A percentile compares a stretch with the other conserved stretches of the same genome.
These are phyloP conservation scores for Himalopsyche anomala DNA, from an alignment of 2,888 invertebrate genomes.

Conservation along the genomic window DNA sequence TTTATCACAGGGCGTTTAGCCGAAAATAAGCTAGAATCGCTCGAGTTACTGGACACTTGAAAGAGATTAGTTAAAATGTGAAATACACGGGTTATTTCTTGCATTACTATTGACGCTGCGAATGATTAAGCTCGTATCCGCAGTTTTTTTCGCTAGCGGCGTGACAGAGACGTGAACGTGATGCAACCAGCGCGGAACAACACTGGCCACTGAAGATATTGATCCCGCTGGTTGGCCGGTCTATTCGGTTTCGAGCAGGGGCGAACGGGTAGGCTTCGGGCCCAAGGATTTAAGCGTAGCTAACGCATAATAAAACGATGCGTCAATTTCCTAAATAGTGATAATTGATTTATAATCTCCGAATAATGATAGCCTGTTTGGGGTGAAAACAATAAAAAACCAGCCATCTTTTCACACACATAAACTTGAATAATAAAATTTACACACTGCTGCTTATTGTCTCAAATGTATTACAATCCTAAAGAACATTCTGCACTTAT, in stretches of 20 bases:
- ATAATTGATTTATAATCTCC: neutral
- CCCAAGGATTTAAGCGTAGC: slow-evolving; percentile 9
- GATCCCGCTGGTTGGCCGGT: slow-evolving; percentile 40
- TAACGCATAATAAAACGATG: neutral
- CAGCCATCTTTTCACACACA: too few relatives aligned
- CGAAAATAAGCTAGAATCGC: neutral
- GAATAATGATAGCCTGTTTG: too few relatives aligned
- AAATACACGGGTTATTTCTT: neutral
- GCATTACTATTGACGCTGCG: slow-evolving; percentile 39
- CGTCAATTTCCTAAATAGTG: neutral
- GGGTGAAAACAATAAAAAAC: too few relatives aligned
- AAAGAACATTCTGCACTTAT: too few relatives aligned
- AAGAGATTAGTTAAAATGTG: neutral
- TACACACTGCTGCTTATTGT: too few relatives aligned
- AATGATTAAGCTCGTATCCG: neutral
- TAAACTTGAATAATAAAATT: too few relatives aligned
- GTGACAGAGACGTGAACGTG: slow-evolving; percentile 9
- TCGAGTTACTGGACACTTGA: neutral
- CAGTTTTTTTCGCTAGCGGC: slow-evolving; percentile 32
- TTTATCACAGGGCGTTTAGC: slow-evolving; percentile 35
- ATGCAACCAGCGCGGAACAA: slow-evolving; percentile 22
- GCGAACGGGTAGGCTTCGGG: neutral
- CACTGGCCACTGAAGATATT: slow-evolving; percentile 42
- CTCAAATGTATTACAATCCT: too few relatives aligned
- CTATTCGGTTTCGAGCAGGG: slow-evolving; percentile 11